Evolutionary conservation across 2,113 vertebrate genomes (phyloP).

Genomic region (Ovis aries): DNA sequence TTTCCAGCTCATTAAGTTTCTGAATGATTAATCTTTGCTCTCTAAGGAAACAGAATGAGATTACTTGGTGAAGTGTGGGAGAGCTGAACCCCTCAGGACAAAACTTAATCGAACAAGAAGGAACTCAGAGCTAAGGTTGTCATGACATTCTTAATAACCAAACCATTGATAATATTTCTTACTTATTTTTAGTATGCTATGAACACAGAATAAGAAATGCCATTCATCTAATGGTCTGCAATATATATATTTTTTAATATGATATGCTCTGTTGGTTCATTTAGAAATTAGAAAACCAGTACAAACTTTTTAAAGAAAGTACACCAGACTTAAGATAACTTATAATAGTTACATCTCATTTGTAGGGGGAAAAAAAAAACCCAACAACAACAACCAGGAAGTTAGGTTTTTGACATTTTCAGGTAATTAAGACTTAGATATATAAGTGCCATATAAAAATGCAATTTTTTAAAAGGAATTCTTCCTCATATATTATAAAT

Average conservation of each 20-base stretch:
- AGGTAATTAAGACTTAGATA: neutral
- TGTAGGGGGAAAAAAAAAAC: neutral
- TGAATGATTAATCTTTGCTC: slow-evolving; percentile 65
- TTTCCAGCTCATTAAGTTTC: slow-evolving; percentile 60
- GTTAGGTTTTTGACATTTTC: neutral
- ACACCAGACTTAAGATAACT: neutral
- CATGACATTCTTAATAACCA: slow-evolving; percentile 21
- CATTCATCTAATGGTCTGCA: neutral
- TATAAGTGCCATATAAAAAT: neutral
- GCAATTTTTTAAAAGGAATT: neutral
- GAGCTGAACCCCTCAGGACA: slow-evolving; percentile 25
- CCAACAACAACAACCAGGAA: neutral
- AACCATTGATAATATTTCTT: slow-evolving; percentile 15
- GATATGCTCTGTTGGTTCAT: neutral
- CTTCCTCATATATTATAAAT: neutral
- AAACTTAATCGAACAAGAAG: slow-evolving; percentile 41
- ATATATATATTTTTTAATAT: neutral
- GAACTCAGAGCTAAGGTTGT: neutral
- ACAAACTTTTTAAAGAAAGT: slow-evolving; percentile 22
- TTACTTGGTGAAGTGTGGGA: slow-evolving; percentile 49
- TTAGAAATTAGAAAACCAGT: neutral
- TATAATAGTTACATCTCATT: neutral
- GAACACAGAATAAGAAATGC: neutral
- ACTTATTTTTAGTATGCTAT: neutral
- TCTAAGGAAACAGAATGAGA: slow-evolving; percentile 48